Percentiles rank a stretch among this genome's conserved stretches.
These are phyloP conservation scores for Ceratoteleas bidentatus DNA, from an alignment of 1,140 invertebrate species.

Conservation along the genomic window DNA sequence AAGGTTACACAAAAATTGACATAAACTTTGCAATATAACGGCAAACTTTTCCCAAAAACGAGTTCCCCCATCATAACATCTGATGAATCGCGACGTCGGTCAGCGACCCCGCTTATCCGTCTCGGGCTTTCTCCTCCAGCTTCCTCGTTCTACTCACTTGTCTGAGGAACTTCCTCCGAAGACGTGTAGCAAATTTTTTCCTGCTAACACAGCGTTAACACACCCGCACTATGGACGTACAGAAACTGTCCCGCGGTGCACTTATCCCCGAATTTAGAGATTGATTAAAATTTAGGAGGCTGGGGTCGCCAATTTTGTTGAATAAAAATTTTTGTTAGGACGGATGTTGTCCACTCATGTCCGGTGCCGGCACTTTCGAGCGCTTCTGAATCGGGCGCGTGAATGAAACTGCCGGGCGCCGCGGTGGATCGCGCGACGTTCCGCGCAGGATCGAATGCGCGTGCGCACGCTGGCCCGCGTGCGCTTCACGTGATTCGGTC, in stretches of 20 bases:
- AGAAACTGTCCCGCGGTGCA: not conserved
- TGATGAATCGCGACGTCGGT: conserved; percentile 21
- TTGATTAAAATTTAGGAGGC: too few relatives aligned
- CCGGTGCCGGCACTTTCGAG: conserved; percentile 15
- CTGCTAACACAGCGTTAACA: conserved; percentile 20
- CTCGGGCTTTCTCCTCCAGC: conserved; percentile 25
- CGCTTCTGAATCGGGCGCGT: conserved; percentile 39
- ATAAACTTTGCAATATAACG: too few relatives aligned
- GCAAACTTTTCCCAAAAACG: too few relatives aligned
- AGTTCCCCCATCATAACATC: too few relatives aligned
- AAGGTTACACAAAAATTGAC: too few relatives aligned
- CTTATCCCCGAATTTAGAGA: too few relatives aligned
- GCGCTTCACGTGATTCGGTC: conserved; percentile 67
- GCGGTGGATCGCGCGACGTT: conserved; percentile 3
- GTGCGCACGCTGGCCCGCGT: conserved; percentile 60
- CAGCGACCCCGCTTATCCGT: conserved; percentile 31
- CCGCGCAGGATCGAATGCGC: conserved; percentile 22
- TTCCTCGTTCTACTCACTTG: conserved; percentile 21
- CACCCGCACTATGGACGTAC: conserved; percentile 30
- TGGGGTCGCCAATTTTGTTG: not conserved
- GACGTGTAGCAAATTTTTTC: not conserved
- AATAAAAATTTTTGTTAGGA: conserved; percentile 18
- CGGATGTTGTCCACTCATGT: conserved; percentile 35
- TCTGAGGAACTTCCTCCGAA: not conserved
- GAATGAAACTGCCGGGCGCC: conserved; percentile 36